A percentile compares a stretch with the other conserved stretches of the same genome.
phyloP scores from a whole-genome alignment of 1,140 invertebrate species.

The Leptinotarsa defecta region DNA sequence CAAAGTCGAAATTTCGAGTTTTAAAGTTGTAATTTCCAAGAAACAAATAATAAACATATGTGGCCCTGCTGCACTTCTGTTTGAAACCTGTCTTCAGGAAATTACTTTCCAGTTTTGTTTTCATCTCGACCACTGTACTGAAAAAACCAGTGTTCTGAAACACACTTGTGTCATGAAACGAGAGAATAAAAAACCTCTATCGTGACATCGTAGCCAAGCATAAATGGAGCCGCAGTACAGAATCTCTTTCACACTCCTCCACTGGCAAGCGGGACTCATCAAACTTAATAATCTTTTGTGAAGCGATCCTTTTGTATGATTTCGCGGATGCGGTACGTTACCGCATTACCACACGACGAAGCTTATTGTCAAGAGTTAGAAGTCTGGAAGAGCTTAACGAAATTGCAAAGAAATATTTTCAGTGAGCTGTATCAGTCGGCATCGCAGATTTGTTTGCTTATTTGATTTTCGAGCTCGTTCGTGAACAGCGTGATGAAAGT shows the following conservation, averaged over 20 bases:
- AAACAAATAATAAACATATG: too few relatives aligned
- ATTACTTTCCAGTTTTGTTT: too few relatives aligned
- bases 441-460: conserved; percentile 27
- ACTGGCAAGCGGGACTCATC: conserved; percentile 33
- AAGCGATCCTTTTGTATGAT: conserved; percentile 42
- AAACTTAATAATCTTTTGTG: conserved; percentile 51
- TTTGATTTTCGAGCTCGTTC: conserved; percentile 25
- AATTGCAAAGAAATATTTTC: conserved; percentile 42
- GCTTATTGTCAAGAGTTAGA: conserved; percentile 36
- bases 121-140: too few relatives aligned
- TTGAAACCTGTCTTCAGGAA: too few relatives aligned
- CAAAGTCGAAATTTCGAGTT: too few relatives aligned
- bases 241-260: not conserved
- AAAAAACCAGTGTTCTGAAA: not conserved
- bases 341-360: conserved; percentile 25
- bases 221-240: not conserved
- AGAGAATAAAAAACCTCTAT: not conserved
- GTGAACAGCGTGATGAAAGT: conserved; percentile 5
- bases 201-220: not conserved
- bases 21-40: too few relatives aligned
- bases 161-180: not conserved
- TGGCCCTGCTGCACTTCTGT: too few relatives aligned
- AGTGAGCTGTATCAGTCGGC: conserved; percentile 30
- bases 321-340: conserved; percentile 34
- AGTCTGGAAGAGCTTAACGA: conserved; percentile 39